Percentiles rank a stretch among this genome's conserved stretches.
Evolutionary conservation across 2,888 invertebrate genomes (phyloP).

Genomic region (Diogma glabrata): DNA sequence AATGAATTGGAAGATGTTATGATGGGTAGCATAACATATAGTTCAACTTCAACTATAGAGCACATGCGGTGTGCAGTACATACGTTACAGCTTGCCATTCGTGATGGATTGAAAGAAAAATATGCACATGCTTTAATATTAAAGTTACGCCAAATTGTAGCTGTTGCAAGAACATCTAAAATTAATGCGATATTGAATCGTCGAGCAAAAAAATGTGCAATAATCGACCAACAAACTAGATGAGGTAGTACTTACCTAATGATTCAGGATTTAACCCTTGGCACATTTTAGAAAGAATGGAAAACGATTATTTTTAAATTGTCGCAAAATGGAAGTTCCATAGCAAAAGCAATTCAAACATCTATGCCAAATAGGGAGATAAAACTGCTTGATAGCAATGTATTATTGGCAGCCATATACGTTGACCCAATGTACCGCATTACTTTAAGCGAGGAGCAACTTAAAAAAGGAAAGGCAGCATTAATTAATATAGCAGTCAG

Average conservation of each 20-base stretch:
- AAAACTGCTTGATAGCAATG: not conserved
- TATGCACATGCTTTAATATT: too few species aligned
- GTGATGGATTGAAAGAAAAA: slow-evolving; percentile 4
- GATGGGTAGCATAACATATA: too few species aligned
- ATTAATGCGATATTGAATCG: too few species aligned
- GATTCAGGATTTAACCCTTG: slow-evolving; percentile 4
- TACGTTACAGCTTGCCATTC: slow-evolving; percentile 6
- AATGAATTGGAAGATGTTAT: too few species aligned
- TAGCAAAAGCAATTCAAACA: slow-evolving; percentile 1
- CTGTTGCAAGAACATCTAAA: too few species aligned
- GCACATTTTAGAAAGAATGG: slow-evolving; percentile 2
- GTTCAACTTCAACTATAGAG: not conserved
- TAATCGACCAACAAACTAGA: not conserved
- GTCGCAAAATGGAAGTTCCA: not conserved
- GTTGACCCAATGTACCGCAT: not conserved
- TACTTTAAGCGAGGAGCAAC: not conserved
- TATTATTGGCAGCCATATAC: too few species aligned
- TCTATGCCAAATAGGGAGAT: slow-evolving; percentile 1
- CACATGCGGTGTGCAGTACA: slow-evolving; percentile 5
- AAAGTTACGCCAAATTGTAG: too few species aligned
- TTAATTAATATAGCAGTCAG: slow-evolving; percentile 4
- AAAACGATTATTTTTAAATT: not conserved
- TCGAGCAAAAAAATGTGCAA: too few species aligned
- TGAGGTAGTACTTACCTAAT: slow-evolving; percentile 6
- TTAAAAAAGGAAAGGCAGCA: not conserved